Conservation (phyloP, 2,888 invertebrate genomes). For the Desoria tigrina region DNA sequence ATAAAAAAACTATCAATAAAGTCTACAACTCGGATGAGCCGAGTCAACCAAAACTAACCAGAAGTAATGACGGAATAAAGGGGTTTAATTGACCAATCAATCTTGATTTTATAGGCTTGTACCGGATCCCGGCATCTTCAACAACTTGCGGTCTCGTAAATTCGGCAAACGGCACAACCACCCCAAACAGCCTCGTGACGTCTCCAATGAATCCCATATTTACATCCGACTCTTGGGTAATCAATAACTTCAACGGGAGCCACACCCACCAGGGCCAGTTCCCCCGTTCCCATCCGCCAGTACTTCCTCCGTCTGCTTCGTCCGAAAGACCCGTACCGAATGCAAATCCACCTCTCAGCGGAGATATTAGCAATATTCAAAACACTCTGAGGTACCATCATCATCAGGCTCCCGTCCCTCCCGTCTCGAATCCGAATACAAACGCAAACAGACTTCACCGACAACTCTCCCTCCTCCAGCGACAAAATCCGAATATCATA, state of each 20-base stretch:
- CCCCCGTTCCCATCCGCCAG: neutral
- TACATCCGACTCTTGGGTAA: neutral
- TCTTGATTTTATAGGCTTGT: constrained; percentile 21
- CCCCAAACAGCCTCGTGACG: constrained; percentile 4
- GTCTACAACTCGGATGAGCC: neutral
- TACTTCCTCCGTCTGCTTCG: neutral
- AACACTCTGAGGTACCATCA: neutral
- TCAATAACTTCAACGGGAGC: neutral
- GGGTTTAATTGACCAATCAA: constrained; percentile 24
- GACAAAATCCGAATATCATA: constrained; percentile 9
- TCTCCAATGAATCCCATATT: constrained; percentile 2
- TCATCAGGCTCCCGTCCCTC: neutral
- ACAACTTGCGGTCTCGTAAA: constrained; percentile 33
- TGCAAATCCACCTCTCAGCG: neutral
- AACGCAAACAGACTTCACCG: neutral
- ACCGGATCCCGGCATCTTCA: constrained; percentile 31
- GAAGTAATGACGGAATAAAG: constrained; percentile 1
- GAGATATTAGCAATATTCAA: neutral
- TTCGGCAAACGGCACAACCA: constrained; percentile 10
- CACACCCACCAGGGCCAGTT: constrained; percentile 1
- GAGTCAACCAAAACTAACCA: neutral
- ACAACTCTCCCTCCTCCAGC: constrained; percentile 1
- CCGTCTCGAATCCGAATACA: neutral
- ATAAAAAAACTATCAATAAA: neutral
- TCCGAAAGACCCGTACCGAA: neutral